Evolutionary conservation across 2,888 invertebrate species (phyloP).

Genomic region (Machimus rusticus): DNA sequence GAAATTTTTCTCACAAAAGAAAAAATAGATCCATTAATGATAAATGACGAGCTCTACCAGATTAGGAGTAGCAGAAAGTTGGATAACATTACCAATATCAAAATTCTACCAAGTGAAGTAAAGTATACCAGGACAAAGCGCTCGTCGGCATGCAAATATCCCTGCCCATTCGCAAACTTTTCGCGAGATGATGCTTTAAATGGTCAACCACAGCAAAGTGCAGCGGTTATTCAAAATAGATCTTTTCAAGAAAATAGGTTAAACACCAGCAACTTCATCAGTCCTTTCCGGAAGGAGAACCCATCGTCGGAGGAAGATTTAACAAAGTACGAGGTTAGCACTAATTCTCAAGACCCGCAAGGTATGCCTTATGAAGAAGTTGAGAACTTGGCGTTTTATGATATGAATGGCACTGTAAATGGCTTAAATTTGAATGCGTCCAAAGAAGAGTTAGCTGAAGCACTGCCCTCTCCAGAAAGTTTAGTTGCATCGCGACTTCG

Average conservation of each 20-base stretch:
- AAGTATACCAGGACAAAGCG: conserved; percentile 26
- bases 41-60: conserved; percentile 41
- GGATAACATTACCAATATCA: background rate
- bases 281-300: background rate
- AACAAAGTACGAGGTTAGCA: background rate
- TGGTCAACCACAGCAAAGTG: background rate
- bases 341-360: background rate
- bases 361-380: conserved; percentile 43
- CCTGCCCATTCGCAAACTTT: background rate
- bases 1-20: conserved; percentile 27
- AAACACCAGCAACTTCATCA: conserved; percentile 44
- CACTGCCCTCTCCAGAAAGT: conserved; percentile 59
- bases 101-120: background rate
- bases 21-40: conserved; percentile 40
- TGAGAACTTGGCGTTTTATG: conserved; percentile 59
- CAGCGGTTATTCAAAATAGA: background rate
- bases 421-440: conserved; percentile 40
- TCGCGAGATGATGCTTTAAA: background rate
- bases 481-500: conserved; percentile 53
- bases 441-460: conserved; percentile 34
- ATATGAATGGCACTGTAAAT: conserved; percentile 56
- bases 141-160: conserved; percentile 11
- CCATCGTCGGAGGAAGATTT: background rate
- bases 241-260: conserved; percentile 45
- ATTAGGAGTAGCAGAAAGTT: background rate